Evolutionary conservation across 2,888 invertebrate species (phyloP), one percentile per base, ranked within the genome.

Genomic region (Caenorhabditis panamensis): DNA sequence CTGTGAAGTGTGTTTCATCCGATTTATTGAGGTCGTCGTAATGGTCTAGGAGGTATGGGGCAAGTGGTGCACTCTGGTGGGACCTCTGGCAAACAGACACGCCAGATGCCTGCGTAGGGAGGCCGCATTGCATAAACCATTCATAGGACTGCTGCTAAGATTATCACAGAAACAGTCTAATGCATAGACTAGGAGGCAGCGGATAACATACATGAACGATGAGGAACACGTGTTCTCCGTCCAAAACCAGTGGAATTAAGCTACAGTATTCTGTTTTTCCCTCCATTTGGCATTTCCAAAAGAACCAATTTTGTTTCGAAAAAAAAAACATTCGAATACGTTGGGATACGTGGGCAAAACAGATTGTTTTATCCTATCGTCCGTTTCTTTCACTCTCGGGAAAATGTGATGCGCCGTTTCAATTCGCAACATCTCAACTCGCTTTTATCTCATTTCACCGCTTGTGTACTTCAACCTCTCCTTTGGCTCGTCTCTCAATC

Each of bases 151-250:
- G 51, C 36, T 22, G 13, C 69, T 28, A 63, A 31, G 49, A 75
- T 75, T 75, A 75, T 75, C 75, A 75, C 58, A 44, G 51, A 75
- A 67, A 66, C 59, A 75, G 59, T 61, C 73, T 73, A 75, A 75
- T 75, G 75, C 75, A 75, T 75, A 75, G 66, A 75, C 61, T 53
- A 66, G 44, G 31, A 53, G 59, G 63, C 47, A 44, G 36, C 22
- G 49, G 51, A 66, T 28, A 37, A 58, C 64, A 73, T 73, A 64
- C 58, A 73, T 73, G 49, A 0, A 24, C n/a, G 37, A 72, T 72
- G 63, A 72, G 24, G 64, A 73, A 59, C 64, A 20, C 22, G 47
- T 47, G 61, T 61, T 64, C 37, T 36, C 2, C 26, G 22, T 2
- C 47, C 5, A 18, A 47, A n/a, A 47, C 47, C 20, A n/a, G 18